Base-by-base conservation (phyloP, 1,140 invertebrate species). In the Drosophila sp. region DNA sequence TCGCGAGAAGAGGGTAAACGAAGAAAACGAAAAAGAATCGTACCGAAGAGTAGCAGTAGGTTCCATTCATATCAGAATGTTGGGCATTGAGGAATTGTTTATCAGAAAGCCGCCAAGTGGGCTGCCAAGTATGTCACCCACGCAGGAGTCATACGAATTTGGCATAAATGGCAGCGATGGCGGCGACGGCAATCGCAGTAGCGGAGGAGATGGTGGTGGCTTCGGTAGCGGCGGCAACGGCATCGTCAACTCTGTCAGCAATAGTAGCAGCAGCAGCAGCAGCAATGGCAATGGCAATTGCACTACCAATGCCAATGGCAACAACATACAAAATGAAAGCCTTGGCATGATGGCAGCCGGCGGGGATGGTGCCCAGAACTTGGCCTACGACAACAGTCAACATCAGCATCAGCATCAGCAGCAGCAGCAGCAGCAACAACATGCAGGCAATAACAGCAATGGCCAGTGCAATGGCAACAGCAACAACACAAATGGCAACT, bases 111-210 rank as follows among this genome's bases (percentile, higher is more conserved):
- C 57, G 66, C 41, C 72, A 60, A 79, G 40, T 57, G 62, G 57
- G 25, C 56, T 68, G 76, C 73, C 80, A 75, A 75, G 50, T 69
- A 70, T 65, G 72, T 55, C 79, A 64, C 71, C 70, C 72, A 64
- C 72, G 79, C 79, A 76, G 56, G 76, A 87, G 65, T 65, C 79
- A 29, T 87, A 76, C 29, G 76, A 83, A 44, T 83, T 79, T 82
- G 62, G 79, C 70, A 70, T 79, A 57, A 72, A 72, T 66, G 54
- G 47, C 32, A 6, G 60, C 63, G 67, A 69, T 72, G 73, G 65
- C 35, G 62, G 69, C 41, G 70, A 60, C 35, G 38, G 54, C 38
- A 29, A 25, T 17, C 25, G 58, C 38, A 66, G 17, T 61, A 44
- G 27, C 10, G 27, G 38, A 35, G 50, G 41, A 0, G n/a, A 4